Conservation (phyloP, 2,113 vertebrate species). For the Cisticola juncidis region DNA sequence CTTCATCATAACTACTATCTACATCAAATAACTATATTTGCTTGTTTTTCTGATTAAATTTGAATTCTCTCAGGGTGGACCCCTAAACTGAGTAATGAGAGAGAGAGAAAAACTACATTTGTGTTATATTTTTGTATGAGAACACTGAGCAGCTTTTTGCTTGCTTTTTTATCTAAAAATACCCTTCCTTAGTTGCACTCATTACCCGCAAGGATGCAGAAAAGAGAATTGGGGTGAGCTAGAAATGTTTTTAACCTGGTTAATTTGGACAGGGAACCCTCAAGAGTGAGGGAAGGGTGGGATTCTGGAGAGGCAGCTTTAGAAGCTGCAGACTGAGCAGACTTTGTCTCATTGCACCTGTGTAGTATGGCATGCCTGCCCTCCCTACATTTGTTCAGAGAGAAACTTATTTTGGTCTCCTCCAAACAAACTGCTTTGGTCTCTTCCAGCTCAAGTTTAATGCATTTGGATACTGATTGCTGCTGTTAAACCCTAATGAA, state of each 20-base stretch:
- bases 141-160: neutral
- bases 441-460: neutral
- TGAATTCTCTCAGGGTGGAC: neutral
- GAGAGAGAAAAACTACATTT: neutral
- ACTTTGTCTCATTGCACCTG: rapidly evolving
- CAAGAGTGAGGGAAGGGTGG: neutral
- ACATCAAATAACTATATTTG: neutral
- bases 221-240: neutral
- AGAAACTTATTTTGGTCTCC: neutral
- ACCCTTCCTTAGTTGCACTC: neutral
- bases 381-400: neutral
- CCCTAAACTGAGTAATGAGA: neutral
- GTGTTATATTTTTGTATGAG: neutral
- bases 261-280: neutral
- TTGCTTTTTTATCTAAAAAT: neutral
- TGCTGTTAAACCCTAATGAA: neutral
- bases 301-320: neutral
- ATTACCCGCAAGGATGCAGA: rapidly evolving
- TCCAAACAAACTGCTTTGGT: neutral
- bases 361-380: neutral
- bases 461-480: neutral
- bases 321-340: rapidly evolving
- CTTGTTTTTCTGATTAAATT: neutral
- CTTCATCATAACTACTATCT: no score
- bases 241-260: neutral